These are phyloP conservation scores for Otis tarda DNA, from an alignment of 2,113 vertebrate species.

Conservation along the genomic window DNA sequence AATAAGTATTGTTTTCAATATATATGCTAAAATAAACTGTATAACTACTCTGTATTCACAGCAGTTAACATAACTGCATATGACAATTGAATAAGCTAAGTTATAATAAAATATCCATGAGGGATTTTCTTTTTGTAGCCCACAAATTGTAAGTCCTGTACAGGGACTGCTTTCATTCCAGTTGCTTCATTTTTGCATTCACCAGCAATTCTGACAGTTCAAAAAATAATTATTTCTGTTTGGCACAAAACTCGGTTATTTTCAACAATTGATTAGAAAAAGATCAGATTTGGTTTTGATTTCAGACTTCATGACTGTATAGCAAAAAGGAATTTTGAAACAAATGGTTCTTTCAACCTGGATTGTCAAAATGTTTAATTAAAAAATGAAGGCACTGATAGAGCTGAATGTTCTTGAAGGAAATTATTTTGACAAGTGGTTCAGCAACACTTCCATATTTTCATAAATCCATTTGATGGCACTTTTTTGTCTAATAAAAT, in stretches of 20 bases:
- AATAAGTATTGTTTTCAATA: background rate
- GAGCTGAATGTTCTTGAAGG: background rate
- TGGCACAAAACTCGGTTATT: background rate
- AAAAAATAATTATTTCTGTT: background rate
- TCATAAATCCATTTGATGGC: background rate
- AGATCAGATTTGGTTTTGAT: conserved; percentile 18
- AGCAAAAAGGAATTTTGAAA: conserved; percentile 32
- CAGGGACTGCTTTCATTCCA: background rate
- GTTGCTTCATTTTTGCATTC: background rate
- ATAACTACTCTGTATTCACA: background rate
- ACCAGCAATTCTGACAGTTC: background rate
- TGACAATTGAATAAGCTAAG: background rate
- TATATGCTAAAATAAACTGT: background rate
- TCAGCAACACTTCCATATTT: background rate
- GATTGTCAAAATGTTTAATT: conserved; percentile 29
- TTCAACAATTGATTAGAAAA: conserved; percentile 19
- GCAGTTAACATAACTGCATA: background rate
- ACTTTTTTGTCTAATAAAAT: background rate
- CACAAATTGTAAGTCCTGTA: background rate
- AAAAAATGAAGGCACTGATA: background rate
- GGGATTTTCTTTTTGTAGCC: background rate
- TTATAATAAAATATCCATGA: background rate
- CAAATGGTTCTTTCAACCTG: background rate
- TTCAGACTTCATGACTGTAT: background rate
- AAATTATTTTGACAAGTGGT: conserved; percentile 17